Percentiles rank a stretch among this genome's conserved stretches.
Evolutionary conservation across 2,888 invertebrate species (phyloP).

Genomic region (Palloptera scutellata): DNA sequence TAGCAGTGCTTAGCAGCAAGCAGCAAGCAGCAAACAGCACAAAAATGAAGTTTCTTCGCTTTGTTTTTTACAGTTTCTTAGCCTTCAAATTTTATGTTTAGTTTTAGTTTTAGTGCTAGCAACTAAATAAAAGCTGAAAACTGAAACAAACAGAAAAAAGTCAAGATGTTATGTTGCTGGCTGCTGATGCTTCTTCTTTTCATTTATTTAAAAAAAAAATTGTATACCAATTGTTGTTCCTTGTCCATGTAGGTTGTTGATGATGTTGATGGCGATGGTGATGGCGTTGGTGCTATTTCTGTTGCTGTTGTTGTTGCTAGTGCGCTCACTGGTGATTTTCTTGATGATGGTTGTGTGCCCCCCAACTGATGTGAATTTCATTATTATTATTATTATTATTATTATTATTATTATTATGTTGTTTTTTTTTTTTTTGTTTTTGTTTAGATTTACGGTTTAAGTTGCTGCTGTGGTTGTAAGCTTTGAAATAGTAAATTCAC

Average conservation of each 20-base stretch:
- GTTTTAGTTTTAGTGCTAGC: constrained; percentile 2
- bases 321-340: too few species aligned
- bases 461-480: not conserved
- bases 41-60: not conserved
- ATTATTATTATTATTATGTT: too few species aligned
- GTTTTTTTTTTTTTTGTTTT: constrained; percentile 40
- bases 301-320: constrained; percentile 7
- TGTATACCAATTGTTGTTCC: too few species aligned
- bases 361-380: constrained; percentile 55
- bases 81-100: not conserved
- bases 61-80: constrained; percentile 9
- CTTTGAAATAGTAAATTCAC: constrained; percentile 11
- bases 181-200: too few species aligned
- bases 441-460: not conserved
- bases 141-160: too few species aligned
- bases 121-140: too few species aligned
- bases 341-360: constrained; percentile 35
- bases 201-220: too few species aligned
- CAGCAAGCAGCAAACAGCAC: too few species aligned
- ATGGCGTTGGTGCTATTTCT: constrained; percentile 17
- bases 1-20: too few species aligned
- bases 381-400: too few species aligned
- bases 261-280: constrained; percentile 9
- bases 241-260: too few species aligned
- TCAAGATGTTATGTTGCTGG: too few species aligned